Evolutionary conservation across 1,140 invertebrate genomes (phyloP).

Genomic region (Marisa cornuarietis): DNA sequence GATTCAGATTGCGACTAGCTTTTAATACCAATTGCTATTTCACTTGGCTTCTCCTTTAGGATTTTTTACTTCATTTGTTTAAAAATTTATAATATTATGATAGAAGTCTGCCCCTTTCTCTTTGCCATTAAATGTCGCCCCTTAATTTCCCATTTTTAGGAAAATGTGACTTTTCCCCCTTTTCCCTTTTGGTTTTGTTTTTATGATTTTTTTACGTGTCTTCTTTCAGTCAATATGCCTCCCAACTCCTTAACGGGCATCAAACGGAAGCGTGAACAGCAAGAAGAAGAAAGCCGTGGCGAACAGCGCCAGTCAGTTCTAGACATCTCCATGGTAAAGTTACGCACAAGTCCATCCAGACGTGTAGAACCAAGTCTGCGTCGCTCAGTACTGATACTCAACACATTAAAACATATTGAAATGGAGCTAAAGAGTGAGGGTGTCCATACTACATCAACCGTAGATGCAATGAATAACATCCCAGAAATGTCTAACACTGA

Average conservation of each 20-base stretch:
- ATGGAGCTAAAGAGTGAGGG: conserved; percentile 87
- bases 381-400: conserved; percentile 92
- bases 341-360: conserved; percentile 76
- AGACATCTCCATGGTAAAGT: conserved; percentile 91
- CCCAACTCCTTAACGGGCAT: conserved; percentile 10
- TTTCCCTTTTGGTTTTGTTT: background rate
- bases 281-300: conserved; percentile 31
- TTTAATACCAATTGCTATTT: too few species aligned
- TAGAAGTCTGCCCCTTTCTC: too few species aligned
- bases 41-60: too few species aligned
- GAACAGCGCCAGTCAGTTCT: conserved; percentile 83
- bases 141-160: too few species aligned
- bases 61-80: too few species aligned
- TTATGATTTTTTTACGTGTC: background rate
- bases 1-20: too few species aligned
- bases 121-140: too few species aligned
- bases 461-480: conserved; percentile 43
- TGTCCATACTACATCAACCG: conserved; percentile 50
- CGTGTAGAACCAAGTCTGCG: conserved; percentile 83
- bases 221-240: conserved; percentile 23
- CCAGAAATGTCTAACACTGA: conserved; percentile 30
- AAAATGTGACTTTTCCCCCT: too few species aligned
- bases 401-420: conserved; percentile 89
- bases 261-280: conserved; percentile 50
- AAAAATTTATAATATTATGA: too few species aligned